phyloP scores from a whole-genome alignment of 2,888 invertebrate species.

The Andrena dorsata region DNA sequence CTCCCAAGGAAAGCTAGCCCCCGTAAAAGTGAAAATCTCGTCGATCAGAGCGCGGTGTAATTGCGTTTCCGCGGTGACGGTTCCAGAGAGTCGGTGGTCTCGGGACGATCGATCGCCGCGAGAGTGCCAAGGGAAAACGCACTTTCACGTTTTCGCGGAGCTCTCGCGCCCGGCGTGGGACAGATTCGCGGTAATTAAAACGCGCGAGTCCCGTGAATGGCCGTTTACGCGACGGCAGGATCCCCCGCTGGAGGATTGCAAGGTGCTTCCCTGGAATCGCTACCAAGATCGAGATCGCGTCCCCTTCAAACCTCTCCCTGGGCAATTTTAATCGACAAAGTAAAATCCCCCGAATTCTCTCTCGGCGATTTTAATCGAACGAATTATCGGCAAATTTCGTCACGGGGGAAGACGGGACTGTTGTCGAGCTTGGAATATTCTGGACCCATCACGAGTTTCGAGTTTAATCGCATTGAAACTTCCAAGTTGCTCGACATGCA shows the following conservation, averaged over 20 bases:
- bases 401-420: not conserved
- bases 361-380: not conserved
- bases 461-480: conserved; percentile 12
- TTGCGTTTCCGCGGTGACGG: conserved; percentile 18
- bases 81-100: not conserved
- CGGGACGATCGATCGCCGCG: conserved; percentile 46
- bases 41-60: conserved; percentile 6
- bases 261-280: conserved; percentile 67
- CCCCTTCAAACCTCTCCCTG: not conserved
- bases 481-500: not conserved
- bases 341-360: not conserved
- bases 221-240: conserved; percentile 13
- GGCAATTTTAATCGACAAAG: not conserved
- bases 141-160: conserved; percentile 47
- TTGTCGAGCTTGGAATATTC: not conserved
- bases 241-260: conserved; percentile 22
- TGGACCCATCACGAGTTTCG: not conserved
- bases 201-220: conserved; percentile 37
- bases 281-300: conserved; percentile 68
- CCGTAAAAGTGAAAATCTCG: no score
- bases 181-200: conserved; percentile 66
- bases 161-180: conserved; percentile 42
- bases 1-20: no score
- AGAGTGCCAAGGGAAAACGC: conserved; percentile 38
- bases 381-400: not conserved